Evolutionary conservation across 2,797 vertebrate species (phyloP).

Genomic region (Rhabdomys pumilio): DNA sequence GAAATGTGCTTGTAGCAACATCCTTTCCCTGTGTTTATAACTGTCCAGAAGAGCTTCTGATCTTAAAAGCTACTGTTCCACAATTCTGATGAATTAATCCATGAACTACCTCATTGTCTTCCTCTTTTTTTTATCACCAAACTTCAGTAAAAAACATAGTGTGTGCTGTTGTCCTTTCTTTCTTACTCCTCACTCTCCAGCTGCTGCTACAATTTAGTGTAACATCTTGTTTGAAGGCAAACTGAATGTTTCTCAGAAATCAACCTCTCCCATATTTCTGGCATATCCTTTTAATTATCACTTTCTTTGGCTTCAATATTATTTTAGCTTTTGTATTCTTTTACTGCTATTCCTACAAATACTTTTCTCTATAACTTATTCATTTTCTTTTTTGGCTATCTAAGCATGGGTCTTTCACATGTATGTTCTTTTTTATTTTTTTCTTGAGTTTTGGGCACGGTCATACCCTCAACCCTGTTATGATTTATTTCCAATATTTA

Average conservation of each 20-base stretch:
- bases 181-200: not conserved
- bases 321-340: constrained; percentile 50
- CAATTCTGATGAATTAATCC: constrained; percentile 41
- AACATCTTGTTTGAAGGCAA: constrained; percentile 34
- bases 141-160: constrained; percentile 3
- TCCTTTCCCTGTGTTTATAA: constrained; percentile 20
- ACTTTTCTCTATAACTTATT: not conserved
- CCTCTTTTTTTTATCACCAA: not conserved
- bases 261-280: not conserved
- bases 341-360: not conserved
- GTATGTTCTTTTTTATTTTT: constrained; percentile 25
- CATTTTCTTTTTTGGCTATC: not conserved
- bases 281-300: constrained; percentile 59
- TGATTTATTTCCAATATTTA: constrained; percentile 49
- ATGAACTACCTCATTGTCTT: not conserved
- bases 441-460: constrained; percentile 2
- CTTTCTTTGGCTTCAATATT: constrained; percentile 11
- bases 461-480: not conserved
- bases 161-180: not conserved
- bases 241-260: constrained; percentile 52
- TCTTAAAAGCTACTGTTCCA: constrained; percentile 7
- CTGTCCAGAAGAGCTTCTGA: not conserved
- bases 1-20: constrained; percentile 44
- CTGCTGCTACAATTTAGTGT: constrained; percentile 23
- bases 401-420: not conserved